Conservation (phyloP, 2,888 invertebrate genomes). For the Athetis lepigone region DNA sequence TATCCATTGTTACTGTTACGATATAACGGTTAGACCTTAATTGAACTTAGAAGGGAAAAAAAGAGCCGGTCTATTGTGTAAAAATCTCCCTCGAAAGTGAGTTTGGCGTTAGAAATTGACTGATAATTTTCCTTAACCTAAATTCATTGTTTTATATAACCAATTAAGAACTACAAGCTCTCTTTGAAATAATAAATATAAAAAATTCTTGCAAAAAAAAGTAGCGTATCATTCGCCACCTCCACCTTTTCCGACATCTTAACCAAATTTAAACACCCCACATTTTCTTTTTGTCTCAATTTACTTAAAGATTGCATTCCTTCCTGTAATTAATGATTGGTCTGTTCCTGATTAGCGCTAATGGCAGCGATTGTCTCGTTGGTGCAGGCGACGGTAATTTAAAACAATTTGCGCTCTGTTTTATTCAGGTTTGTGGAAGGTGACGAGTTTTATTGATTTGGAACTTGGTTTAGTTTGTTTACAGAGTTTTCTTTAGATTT, state of each 20-base stretch:
- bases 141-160: too few relatives aligned
- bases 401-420: conserved; percentile 59
- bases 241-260: conserved; percentile 32
- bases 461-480: neutral
- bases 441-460: conserved; percentile 26
- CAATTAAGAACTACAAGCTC: too few relatives aligned
- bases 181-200: too few relatives aligned
- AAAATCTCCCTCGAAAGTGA: too few relatives aligned
- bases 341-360: conserved; percentile 82
- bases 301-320: conserved; percentile 82
- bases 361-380: conserved; percentile 72
- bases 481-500: neutral
- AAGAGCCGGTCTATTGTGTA: too few relatives aligned
- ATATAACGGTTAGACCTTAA: too few relatives aligned
- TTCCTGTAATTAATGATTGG: conserved; percentile 83
- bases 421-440: conserved; percentile 14
- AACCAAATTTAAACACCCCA: conserved; percentile 57
- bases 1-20: too few relatives aligned
- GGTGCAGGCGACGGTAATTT: conserved; percentile 68
- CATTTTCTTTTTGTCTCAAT: conserved; percentile 80
- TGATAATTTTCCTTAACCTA: too few relatives aligned
- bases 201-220: neutral
- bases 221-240: conserved; percentile 7
- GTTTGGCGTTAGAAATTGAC: too few relatives aligned
- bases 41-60: too few relatives aligned